phyloP scores from a whole-genome alignment of 2,888 invertebrate species.

The Drosophila neonasuta region DNA sequence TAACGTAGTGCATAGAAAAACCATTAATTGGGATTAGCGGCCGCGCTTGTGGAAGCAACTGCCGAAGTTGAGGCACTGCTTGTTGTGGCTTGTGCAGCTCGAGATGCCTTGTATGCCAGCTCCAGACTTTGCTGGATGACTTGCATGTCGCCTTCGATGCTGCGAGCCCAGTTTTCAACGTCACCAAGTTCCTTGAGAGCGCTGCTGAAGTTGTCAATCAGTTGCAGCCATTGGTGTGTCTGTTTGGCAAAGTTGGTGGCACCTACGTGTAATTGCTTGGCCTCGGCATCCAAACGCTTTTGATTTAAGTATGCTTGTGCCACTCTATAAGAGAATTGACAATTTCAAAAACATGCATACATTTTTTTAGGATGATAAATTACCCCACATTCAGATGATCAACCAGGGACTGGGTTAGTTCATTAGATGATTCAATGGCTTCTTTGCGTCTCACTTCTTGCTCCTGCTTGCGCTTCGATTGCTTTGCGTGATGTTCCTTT shows the following conservation, averaged over 20 bases:
- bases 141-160: conserved; percentile 97
- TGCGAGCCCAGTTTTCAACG: conserved; percentile 98
- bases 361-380: conserved; percentile 35
- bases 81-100: conserved; percentile 78
- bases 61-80: conserved; percentile 27
- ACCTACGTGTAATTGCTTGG: conserved; percentile 96
- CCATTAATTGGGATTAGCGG: conserved; percentile 19
- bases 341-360: not conserved
- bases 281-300: conserved; percentile 98
- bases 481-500: conserved; percentile 93
- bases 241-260: conserved; percentile 97
- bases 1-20: not conserved
- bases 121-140: conserved; percentile 95
- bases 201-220: conserved; percentile 93
- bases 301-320: conserved; percentile 99
- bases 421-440: conserved; percentile 95
- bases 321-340: conserved; percentile 84
- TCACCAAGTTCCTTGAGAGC: conserved; percentile 98
- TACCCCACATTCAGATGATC: conserved; percentile 99
- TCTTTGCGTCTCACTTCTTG: conserved; percentile 97
- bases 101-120: conserved; percentile 92
- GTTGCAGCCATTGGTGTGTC: conserved; percentile 97
- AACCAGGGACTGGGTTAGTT: conserved; percentile 95
- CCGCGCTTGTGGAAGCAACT: not conserved
- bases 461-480: conserved; percentile 89